Evolutionary conservation across 2,888 invertebrate species (phyloP).

Genomic region (Nomada lathburiana): DNA sequence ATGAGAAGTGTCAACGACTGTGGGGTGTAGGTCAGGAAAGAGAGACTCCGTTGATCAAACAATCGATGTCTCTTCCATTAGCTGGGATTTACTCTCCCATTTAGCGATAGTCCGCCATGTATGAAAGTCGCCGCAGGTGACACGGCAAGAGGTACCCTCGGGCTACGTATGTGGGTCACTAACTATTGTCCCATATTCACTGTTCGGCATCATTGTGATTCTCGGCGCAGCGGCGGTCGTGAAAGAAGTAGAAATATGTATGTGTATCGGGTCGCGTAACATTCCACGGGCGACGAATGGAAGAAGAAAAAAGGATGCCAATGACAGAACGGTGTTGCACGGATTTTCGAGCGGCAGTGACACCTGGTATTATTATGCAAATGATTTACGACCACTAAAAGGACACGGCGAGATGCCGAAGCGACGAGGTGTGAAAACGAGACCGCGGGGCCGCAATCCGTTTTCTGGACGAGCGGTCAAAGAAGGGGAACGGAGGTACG

Average conservation of each 20-base stretch:
- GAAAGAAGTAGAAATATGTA: background rate
- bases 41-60: constrained; percentile 80
- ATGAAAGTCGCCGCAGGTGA: constrained; percentile 79
- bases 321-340: background rate
- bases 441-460: constrained; percentile 59
- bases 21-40: constrained; percentile 83
- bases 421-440: constrained; percentile 70
- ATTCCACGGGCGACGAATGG: background rate
- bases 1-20: constrained; percentile 81
- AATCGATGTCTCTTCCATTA: constrained; percentile 83
- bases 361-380: constrained; percentile 14
- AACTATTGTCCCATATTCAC: constrained; percentile 69
- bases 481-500: constrained; percentile 66
- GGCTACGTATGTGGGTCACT: constrained; percentile 65
- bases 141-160: constrained; percentile 52
- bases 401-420: constrained; percentile 36
- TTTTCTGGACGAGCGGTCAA: constrained; percentile 71
- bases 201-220: constrained; percentile 24
- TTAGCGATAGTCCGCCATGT: constrained; percentile 82
- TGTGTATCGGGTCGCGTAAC: background rate
- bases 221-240: constrained; percentile 15
- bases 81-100: constrained; percentile 82
- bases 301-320: background rate
- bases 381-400: constrained; percentile 15
- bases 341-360: background rate